Base-by-base conservation (phyloP, 2,113 vertebrate species). In the Otocyon megalotis region DNA sequence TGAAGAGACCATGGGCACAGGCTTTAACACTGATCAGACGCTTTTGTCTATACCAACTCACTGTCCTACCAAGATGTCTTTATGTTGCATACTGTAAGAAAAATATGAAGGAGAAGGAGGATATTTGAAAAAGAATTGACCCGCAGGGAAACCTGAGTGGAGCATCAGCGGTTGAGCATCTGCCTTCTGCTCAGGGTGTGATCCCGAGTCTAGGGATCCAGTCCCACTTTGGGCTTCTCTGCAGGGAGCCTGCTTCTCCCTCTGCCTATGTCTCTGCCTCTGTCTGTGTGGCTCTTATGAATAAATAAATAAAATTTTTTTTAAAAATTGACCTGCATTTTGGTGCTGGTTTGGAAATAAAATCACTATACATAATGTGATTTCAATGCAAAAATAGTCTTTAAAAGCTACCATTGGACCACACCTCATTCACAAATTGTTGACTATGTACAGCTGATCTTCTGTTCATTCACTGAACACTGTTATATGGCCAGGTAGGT, bases 391-490 rank as follows among this genome's bases (percentile, higher is more conserved):
- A 67, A 43, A 86, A 54, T 24, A 54, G 4, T 56, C 13, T 53
- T 19, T 24, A 76, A 79, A 53, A 65, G 43, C 16, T 93, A 77
- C n/a, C n/a, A 67, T 17, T 32, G n/a, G 24, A 13, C n/a, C 2
- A 32, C 3, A 50, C 58, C 26, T 86, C 26, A 56, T 26, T 54
- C 15, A 0, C 15, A 87, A 63, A 43, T 67, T 22, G 13, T 43
- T 77, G n/a, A 28, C 81, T 19, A 10, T 19, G 3, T 32, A 53
- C 32, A 35, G 11, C 30, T 35, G 14, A 74, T 28, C 90, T 50
- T 74, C 14, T 11, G 2, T 3, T 10, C 6, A 0, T 22, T 11
- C 20, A 4, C 22, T n/a, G 14, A 35, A 30, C 11, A 6, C 32
- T 63, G 30, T 84, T 24, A 30, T 7, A 2, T 12, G 5, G 24